These are phyloP conservation scores for Cyanoderma ruficeps DNA, from an alignment of 2,113 vertebrate species.

Conservation along the genomic window DNA sequence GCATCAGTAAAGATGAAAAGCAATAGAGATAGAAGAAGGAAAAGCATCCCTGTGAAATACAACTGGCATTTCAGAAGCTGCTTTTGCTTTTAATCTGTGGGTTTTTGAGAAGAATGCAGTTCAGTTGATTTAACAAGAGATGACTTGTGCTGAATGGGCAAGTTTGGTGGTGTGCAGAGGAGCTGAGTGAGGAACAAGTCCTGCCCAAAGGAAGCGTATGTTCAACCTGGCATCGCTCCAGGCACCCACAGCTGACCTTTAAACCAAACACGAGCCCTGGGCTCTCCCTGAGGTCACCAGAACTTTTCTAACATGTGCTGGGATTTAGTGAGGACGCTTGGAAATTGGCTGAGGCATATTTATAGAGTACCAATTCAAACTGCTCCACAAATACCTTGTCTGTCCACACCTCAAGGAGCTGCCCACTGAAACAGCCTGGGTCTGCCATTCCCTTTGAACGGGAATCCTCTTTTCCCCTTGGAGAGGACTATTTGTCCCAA, in stretches of 20 bases:
- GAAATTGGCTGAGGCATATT: not conserved
- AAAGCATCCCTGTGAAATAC: not conserved
- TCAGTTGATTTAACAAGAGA: not conserved
- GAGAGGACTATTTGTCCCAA: not conserved
- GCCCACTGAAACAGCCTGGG: not conserved
- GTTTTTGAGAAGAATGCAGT: not conserved
- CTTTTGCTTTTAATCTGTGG: constrained; percentile 4
- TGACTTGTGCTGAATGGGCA: not conserved
- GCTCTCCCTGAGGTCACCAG: not conserved
- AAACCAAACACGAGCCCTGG: not conserved
- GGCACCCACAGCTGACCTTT: not conserved
- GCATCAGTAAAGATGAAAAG: not conserved
- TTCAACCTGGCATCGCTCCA: not conserved
- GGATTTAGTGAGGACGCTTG: not conserved
- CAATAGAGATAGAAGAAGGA: not conserved
- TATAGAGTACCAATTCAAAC: not conserved
- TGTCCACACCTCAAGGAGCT: not conserved
- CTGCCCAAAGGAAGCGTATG: not conserved
- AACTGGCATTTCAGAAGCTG: not conserved
- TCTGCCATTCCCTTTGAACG: not conserved
- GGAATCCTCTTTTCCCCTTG: not conserved
- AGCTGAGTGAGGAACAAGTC: not conserved
- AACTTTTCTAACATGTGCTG: not conserved
- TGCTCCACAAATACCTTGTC: not conserved
- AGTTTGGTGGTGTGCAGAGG: not conserved